These are phyloP conservation scores for Oophaga pumilio DNA, from an alignment of 2,113 vertebrate genomes.

Conservation along the genomic window DNA sequence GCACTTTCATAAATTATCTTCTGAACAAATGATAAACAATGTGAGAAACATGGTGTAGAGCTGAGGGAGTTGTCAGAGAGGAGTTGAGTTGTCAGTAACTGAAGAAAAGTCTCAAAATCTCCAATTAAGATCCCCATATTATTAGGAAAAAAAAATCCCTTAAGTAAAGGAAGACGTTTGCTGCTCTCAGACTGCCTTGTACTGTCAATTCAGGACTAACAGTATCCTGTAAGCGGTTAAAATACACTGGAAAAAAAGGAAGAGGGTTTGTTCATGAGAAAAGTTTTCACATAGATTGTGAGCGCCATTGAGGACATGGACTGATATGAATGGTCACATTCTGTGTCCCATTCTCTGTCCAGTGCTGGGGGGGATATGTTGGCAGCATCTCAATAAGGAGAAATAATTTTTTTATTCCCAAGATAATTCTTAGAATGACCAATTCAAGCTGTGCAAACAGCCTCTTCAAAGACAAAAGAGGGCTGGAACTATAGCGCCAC, in stretches of 20 bases:
- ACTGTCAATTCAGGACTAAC: not conserved
- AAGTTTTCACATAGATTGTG: no score
- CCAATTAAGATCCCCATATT: not conserved
- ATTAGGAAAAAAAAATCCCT: not conserved
- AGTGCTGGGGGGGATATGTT: no score
- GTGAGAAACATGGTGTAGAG: not conserved
- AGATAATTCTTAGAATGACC: no score
- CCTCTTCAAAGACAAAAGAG: no score
- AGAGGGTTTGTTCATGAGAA: not conserved
- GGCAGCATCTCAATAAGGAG: no score
- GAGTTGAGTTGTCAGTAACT: not conserved
- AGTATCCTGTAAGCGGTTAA: not conserved
- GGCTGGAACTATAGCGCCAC: no score
- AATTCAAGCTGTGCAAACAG: no score
- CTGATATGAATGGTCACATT: no score
- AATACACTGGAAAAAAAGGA: not conserved
- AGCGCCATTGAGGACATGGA: no score
- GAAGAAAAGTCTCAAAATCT: not conserved
- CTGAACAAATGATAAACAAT: conserved; percentile 30
- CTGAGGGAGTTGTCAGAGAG: not conserved
- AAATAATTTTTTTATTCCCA: no score
- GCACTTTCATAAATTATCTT: conserved; percentile 55
- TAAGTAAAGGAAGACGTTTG: not conserved
- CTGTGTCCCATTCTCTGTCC: no score
- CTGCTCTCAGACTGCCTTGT: not conserved